Conservation (phyloP, 1,140 invertebrate species). For the Paraescarpia echinospica region DNA sequence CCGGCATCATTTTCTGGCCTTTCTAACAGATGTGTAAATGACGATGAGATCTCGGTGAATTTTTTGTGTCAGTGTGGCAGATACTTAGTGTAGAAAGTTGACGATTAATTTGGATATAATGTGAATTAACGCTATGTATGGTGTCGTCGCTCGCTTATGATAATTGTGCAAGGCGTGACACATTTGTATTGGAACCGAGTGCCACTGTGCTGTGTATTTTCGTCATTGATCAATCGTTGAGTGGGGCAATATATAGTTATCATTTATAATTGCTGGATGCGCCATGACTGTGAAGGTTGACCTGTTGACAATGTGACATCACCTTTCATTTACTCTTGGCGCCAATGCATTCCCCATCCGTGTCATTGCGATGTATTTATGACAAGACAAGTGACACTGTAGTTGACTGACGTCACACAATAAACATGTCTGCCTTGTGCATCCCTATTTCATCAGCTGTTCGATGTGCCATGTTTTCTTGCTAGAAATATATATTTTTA, state of each 20-base stretch:
- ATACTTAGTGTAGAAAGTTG: not conserved
- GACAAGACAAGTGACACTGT: not conserved
- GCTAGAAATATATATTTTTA: no score
- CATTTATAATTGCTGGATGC: not conserved
- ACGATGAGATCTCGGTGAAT: not conserved
- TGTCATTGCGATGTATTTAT: not conserved
- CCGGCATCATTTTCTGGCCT: not conserved
- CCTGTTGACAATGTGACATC: not conserved
- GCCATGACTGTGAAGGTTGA: not conserved
- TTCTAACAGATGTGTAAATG: not conserved
- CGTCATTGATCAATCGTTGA: not conserved
- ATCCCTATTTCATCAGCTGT: no score
- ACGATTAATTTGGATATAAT: not conserved
- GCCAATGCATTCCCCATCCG: not conserved
- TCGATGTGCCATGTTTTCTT: no score
- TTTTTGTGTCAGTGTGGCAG: not conserved
- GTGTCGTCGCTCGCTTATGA: not conserved
- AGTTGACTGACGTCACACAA: not conserved
- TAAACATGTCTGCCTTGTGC: not conserved
- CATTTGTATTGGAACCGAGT: not conserved
- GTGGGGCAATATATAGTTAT: not conserved
- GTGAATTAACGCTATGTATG: not conserved
- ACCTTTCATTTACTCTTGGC: not conserved
- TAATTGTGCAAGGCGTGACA: not conserved
- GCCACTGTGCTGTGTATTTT: not conserved